phyloP scores from a whole-genome alignment of 1,140 invertebrate species.

The Zaprionus kolodkinae region DNA sequence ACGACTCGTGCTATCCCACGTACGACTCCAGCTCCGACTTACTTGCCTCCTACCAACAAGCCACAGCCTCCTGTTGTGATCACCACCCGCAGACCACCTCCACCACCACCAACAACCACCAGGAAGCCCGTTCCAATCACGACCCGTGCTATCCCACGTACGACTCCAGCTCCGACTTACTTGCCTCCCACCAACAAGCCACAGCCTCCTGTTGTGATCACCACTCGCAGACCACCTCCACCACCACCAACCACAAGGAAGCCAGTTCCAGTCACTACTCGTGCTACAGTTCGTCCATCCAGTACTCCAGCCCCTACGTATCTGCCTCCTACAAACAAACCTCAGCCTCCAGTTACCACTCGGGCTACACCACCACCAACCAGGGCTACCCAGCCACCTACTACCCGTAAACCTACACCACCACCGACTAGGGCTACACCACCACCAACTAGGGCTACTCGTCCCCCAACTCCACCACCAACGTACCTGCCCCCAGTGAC shows the following conservation, averaged over 20 bases:
- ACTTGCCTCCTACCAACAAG: slow-evolving; percentile 54
- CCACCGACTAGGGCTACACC: slow-evolving; percentile 32
- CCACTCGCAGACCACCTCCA: slow-evolving; percentile 32
- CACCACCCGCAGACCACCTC: slow-evolving; percentile 36
- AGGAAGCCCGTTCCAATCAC: slow-evolving; percentile 31
- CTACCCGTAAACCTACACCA: slow-evolving; percentile 15
- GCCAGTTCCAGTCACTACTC: slow-evolving; percentile 34
- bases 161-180: slow-evolving; percentile 40
- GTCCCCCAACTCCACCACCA: slow-evolving; percentile 48
- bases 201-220: slow-evolving; percentile 25
- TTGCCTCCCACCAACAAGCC: slow-evolving; percentile 54
- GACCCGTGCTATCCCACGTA: slow-evolving; percentile 31
- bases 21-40: slow-evolving; percentile 49
- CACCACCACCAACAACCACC: slow-evolving; percentile 40
- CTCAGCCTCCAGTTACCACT: slow-evolving; percentile 27
- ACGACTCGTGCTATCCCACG: slow-evolving; percentile 29
- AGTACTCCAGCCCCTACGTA: slow-evolving; percentile 46
- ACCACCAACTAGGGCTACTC: slow-evolving; percentile 38
- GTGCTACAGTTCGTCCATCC: slow-evolving; percentile 1
- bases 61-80: slow-evolving; percentile 49
- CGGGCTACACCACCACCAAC: slow-evolving; percentile 31
- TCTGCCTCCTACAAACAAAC: slow-evolving; percentile 49
- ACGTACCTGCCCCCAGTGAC: slow-evolving; percentile 47
- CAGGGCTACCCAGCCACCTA: slow-evolving; percentile 28
- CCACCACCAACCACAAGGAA: slow-evolving; percentile 52